These are phyloP conservation scores for Rhineura floridana DNA, from an alignment of 2,113 vertebrate species.

Conservation along the genomic window DNA sequence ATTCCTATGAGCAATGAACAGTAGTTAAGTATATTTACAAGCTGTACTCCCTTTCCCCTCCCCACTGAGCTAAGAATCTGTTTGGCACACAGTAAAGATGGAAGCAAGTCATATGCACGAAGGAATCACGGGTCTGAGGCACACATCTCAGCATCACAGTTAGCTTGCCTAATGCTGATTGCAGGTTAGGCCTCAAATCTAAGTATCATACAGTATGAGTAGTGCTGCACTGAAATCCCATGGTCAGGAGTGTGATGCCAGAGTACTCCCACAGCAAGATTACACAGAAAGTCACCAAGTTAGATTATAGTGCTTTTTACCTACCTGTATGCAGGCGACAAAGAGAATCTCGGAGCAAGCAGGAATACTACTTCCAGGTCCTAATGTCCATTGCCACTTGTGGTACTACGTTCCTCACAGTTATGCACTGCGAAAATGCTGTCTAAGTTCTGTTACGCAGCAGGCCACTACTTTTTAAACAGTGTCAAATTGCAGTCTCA, in stretches of 20 bases:
- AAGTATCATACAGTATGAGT: slow-evolving; percentile 69
- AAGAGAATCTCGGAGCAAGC: slow-evolving; percentile 98
- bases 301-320: slow-evolving; percentile 91
- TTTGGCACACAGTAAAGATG: slow-evolving; percentile 70
- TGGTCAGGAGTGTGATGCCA: slow-evolving; percentile 95
- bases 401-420: slow-evolving; percentile 99
- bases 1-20: slow-evolving; percentile 58
- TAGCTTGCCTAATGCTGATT: slow-evolving; percentile 68
- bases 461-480: slow-evolving; percentile 83
- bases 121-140: slow-evolving; percentile 78
- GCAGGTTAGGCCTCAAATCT: slow-evolving; percentile 73
- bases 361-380: slow-evolving; percentile 98
- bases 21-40: slow-evolving; percentile 56
- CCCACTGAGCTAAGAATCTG: slow-evolving; percentile 60
- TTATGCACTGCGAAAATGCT: slow-evolving; percentile 97
- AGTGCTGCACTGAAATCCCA: slow-evolving; percentile 98
- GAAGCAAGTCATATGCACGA: slow-evolving; percentile 68
- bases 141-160: slow-evolving; percentile 72
- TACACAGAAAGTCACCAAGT: slow-evolving; percentile 87
- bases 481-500: slow-evolving; percentile 81
- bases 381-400: slow-evolving; percentile 99
- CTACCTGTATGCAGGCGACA: slow-evolving; percentile 97
- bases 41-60: slow-evolving; percentile 68
- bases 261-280: slow-evolving; percentile 87
- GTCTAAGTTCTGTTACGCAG: slow-evolving; percentile 91